A percentile compares a stretch with the other conserved stretches of the same genome.
Evolutionary conservation across 2,797 vertebrate species (phyloP).

Genomic region (Linurgus olivaceus): DNA sequence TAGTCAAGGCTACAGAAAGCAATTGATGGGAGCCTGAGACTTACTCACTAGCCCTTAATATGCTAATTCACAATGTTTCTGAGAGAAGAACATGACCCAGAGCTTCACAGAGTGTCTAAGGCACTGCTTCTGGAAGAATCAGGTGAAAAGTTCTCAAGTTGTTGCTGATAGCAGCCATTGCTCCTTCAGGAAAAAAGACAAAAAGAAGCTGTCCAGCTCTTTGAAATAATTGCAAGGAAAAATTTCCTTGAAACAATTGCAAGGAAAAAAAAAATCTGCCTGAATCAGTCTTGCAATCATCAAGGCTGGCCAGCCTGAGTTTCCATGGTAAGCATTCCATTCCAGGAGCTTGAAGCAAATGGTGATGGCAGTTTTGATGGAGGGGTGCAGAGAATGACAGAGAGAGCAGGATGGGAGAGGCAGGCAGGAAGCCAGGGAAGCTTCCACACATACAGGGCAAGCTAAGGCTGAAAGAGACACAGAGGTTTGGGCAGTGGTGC

Average conservation of each 20-base stretch:
- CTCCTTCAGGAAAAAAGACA: not conserved
- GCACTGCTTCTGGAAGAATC: not conserved
- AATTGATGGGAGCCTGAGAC: not conserved
- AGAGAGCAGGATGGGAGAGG: not conserved
- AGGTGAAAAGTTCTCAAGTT: not conserved
- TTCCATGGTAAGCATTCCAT: not conserved
- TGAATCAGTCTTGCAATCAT: not conserved
- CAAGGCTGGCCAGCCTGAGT: not conserved
- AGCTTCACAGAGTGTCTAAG: not conserved
- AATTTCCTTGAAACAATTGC: not conserved
- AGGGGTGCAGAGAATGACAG: not conserved
- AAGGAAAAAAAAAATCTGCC: not conserved
- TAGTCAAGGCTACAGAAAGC: not conserved
- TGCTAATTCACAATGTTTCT: not conserved
- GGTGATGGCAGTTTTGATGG: not conserved
- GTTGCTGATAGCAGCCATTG: not conserved
- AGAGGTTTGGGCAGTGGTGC: not conserved
- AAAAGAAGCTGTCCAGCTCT: not conserved
- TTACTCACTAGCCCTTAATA: not conserved
- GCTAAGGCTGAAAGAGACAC: not conserved
- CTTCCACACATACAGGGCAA: not conserved
- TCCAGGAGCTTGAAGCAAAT: not conserved
- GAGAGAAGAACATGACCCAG: not conserved
- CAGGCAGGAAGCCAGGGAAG: not conserved
- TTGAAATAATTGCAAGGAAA: not conserved